These are phyloP conservation scores for Venturia canescens DNA, from an alignment of 1,140 invertebrate genomes.

Conservation along the genomic window DNA sequence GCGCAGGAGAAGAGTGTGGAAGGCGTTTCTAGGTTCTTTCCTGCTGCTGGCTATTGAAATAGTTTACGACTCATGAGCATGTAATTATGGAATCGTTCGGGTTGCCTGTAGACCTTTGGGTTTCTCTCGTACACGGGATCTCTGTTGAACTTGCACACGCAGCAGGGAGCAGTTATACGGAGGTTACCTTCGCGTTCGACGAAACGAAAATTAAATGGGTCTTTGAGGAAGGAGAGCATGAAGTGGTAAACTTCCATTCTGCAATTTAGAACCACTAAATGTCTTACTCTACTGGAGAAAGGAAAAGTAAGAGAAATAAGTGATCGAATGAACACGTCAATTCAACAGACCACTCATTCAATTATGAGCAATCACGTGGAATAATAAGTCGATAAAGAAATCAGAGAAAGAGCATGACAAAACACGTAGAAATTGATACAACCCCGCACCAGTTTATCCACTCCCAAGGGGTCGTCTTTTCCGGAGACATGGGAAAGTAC, in stretches of 20 bases:
- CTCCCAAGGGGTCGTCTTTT: constrained; percentile 10
- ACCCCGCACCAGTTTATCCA: constrained; percentile 4
- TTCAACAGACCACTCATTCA: neutral
- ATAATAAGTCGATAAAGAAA: constrained; percentile 40
- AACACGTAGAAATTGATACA: constrained; percentile 32
- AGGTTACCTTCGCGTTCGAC: neutral
- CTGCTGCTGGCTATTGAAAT: constrained; percentile 49
- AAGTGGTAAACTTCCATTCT: neutral
- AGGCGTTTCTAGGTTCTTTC: constrained; percentile 37
- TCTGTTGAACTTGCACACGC: neutral
- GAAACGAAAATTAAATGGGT: constrained; percentile 27
- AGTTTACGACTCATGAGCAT: constrained; percentile 53
- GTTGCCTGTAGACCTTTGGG: neutral
- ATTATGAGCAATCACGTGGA: constrained; percentile 33
- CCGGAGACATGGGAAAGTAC: neutral
- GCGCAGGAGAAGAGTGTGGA: constrained; percentile 1
- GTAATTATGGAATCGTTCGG: constrained; percentile 53
- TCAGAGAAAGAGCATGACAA: constrained; percentile 22
- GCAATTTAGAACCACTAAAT: constrained; percentile 7
- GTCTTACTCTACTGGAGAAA: constrained; percentile 25
- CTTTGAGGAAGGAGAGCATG: neutral
- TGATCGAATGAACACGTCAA: constrained; percentile 7
- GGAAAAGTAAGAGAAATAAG: neutral
- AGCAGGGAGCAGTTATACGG: constrained; percentile 11
- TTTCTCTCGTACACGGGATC: constrained; percentile 2